phyloP scores from a whole-genome alignment of 2,797 vertebrate species.

The Lophotriccus pileatus region DNA sequence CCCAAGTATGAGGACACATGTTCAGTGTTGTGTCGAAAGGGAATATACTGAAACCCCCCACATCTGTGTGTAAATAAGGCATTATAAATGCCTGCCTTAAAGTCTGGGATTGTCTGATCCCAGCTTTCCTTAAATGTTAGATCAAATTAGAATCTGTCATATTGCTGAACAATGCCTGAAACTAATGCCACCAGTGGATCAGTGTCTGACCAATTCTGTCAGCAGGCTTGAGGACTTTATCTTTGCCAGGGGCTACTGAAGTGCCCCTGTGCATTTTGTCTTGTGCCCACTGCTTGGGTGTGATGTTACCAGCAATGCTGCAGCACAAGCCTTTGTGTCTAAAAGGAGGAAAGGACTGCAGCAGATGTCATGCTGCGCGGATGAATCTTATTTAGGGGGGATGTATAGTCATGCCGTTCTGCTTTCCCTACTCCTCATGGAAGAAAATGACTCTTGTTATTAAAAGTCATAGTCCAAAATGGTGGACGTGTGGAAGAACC shows the following conservation, averaged over 20 bases:
- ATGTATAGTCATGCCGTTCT: background rate
- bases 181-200: background rate
- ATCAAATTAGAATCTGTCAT: background rate
- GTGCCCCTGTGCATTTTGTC: background rate
- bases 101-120: background rate
- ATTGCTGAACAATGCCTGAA: background rate
- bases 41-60: background rate
- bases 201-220: background rate
- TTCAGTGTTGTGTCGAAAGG: background rate
- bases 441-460: background rate
- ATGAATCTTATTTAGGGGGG: background rate
- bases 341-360: background rate
- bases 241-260: background rate
- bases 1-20: background rate
- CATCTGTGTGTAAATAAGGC: background rate
- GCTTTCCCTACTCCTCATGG: background rate
- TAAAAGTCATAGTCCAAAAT: background rate
- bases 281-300: background rate
- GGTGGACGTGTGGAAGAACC: accelerated
- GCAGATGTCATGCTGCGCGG: background rate
- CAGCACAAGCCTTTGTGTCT: background rate
- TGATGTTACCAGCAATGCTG: background rate
- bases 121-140: background rate
- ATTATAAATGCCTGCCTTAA: background rate
- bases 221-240: background rate